A percentile compares a stretch with the other conserved stretches of the same genome.
Conservation (phyloP, 2,888 invertebrate genomes). For the Rhorus exstirpatorius region DNA sequence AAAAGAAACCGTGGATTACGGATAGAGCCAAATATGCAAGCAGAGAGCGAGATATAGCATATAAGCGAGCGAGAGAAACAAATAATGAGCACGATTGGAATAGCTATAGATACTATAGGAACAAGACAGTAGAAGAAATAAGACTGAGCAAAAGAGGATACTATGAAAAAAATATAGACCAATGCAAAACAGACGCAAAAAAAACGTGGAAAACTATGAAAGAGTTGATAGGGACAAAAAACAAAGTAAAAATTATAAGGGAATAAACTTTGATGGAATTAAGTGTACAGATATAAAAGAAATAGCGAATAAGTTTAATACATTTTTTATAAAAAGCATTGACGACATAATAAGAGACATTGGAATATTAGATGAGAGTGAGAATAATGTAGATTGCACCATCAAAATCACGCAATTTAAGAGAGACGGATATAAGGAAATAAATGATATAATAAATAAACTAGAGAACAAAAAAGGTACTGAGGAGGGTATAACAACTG, state of each 20-base stretch:
- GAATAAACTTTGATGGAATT: slow-evolving; percentile 20
- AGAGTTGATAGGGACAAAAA: slow-evolving; percentile 31
- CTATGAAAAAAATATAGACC: slow-evolving; percentile 50
- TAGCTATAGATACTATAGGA: slow-evolving; percentile 22
- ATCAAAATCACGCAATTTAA: background rate
- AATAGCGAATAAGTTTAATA: slow-evolving; percentile 51
- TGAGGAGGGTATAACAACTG: slow-evolving; percentile 11
- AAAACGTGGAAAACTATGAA: slow-evolving; percentile 49
- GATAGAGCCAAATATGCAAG: slow-evolving; percentile 17
- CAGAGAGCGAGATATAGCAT: slow-evolving; percentile 33
- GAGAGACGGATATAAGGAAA: background rate
- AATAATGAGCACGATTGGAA: slow-evolving; percentile 12
- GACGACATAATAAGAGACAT: slow-evolving; percentile 33
- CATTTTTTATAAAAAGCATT: slow-evolving; percentile 38
- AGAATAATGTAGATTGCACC: background rate
- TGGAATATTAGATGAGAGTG: background rate
- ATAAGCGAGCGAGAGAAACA: slow-evolving; percentile 21
- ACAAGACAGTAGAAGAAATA: slow-evolving; percentile 7
- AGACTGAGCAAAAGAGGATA: slow-evolving; percentile 35
- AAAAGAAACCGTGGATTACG: slow-evolving; percentile 57
- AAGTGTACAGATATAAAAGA: background rate
- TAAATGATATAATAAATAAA: slow-evolving; percentile 4
- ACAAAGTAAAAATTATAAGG: background rate
- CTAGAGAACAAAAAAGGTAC: slow-evolving; percentile 14
- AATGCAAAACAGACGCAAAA: slow-evolving; percentile 33